Evolutionary conservation across 2,113 vertebrate species (phyloP), one percentile per base, ranked within the genome.

Genomic region (Pyxicephalus adspersus): DNA sequence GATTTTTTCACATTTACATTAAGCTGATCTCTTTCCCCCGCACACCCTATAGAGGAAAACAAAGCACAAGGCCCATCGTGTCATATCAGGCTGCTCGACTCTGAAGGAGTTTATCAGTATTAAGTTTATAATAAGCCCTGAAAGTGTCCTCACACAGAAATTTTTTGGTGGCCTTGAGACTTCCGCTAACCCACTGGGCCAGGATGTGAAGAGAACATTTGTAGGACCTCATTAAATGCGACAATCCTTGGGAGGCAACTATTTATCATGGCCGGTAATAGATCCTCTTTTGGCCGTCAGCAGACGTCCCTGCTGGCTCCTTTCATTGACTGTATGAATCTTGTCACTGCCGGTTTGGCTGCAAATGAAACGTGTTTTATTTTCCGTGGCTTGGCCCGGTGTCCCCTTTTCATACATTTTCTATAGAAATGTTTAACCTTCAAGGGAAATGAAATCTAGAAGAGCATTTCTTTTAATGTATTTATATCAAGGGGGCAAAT

Each of bases 261-360:
- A 81, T 81, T 81, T 74, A 81, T 81, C 68, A 81, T 29, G 68
- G 77, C 4, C 23, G 68, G 50, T 81, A 74, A 81, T 81, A 74
- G 38, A 25, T 45, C 51, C 7, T 25, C n/a, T 63, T 61, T 20
- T 23, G 38, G 38, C 38, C 38, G 9, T 45, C 38, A 2, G 38
- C 38, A 45, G 76, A 57, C 64, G 7, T 61, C 34, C 67, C 67
- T 64, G 78, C 72, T 64, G 52, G 67, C 58, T 63, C 38, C 9
- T 45, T 80, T 80, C 78, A 72, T 72, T 80, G 78, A 68, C 57
- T 23, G 67, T 18, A 63, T 72, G 67, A 80, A 80, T 80, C 78
- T 80, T 80, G 78, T 80, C 78, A 64, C 18, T 3, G 67, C 15
- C 26, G 64, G 70, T 80, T 80, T 80, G 38, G 67, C 67, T 45